These are phyloP conservation scores for Teleogryllus occipitalis DNA, from an alignment of 1,140 invertebrate genomes.

Conservation along the genomic window DNA sequence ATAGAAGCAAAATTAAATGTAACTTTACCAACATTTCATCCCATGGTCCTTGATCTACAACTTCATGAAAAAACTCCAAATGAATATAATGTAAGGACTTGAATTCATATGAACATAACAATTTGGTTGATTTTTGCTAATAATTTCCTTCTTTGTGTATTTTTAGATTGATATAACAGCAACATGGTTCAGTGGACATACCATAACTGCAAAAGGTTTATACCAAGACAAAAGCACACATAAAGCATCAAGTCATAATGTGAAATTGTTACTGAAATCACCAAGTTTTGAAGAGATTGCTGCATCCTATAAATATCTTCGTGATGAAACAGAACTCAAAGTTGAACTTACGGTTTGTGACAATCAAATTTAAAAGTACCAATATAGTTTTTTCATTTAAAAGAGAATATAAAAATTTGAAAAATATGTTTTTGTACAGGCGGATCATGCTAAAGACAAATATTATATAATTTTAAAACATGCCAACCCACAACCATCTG, in stretches of 20 bases:
- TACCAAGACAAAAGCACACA: constrained; percentile 61
- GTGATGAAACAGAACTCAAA: constrained; percentile 17
- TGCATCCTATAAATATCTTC: constrained; percentile 7
- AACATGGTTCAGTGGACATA: constrained; percentile 70
- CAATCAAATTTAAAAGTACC: neutral
- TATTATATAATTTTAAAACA: constrained; percentile 54
- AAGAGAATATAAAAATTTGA: neutral
- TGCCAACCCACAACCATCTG: constrained; percentile 41
- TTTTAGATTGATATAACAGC: constrained; percentile 53
- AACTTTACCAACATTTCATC: constrained; percentile 50
- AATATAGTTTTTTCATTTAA: neutral
- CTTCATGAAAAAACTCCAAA: constrained; percentile 46
- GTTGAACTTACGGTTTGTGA: constrained; percentile 10
- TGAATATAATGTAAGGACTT: constrained; percentile 46
- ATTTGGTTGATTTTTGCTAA: neutral
- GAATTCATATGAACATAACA: neutral
- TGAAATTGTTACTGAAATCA: constrained; percentile 61
- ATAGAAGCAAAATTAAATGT: constrained; percentile 51
- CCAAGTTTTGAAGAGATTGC: constrained; percentile 56
- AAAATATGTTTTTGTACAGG: constrained; percentile 36
- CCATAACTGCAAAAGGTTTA: constrained; percentile 52
- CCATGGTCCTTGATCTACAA: constrained; percentile 44
- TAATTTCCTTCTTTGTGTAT: constrained; percentile 10
- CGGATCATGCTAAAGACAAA: constrained; percentile 49
- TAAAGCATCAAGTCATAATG: constrained; percentile 47